A percentile compares a stretch with the other conserved stretches of the same genome.
Conservation (phyloP, 1,140 invertebrate genomes). For the Eubasilissa regina region DNA sequence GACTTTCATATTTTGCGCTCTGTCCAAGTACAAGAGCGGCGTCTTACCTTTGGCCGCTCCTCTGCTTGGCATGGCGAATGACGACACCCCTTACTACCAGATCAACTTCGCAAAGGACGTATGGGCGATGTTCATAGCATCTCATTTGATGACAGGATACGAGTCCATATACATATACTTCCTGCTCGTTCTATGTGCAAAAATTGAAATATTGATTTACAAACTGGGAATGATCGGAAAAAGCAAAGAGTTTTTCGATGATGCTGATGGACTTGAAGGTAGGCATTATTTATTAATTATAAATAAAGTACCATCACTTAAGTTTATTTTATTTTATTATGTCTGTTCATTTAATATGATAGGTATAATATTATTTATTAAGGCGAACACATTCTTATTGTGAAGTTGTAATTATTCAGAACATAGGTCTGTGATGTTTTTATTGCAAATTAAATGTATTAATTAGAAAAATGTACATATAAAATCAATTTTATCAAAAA, state of each 20-base stretch:
- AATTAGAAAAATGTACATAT: no score
- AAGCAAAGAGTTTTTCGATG: conserved; percentile 10
- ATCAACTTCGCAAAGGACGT: conserved; percentile 12
- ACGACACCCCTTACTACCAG: conserved; percentile 17
- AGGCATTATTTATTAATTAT: no score
- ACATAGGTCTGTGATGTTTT: no score
- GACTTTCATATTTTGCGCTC: conserved; percentile 13
- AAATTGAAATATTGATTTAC: conserved; percentile 37
- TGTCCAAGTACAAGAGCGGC: background rate
- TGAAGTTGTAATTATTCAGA: no score
- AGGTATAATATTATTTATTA: no score
- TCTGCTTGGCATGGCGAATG: background rate
- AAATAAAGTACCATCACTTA: background rate
- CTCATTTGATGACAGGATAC: conserved; percentile 17
- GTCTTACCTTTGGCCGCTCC: conserved; percentile 25
- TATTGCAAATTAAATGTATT: no score
- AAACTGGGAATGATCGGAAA: conserved; percentile 23
- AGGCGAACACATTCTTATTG: no score
- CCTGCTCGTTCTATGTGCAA: conserved; percentile 39
- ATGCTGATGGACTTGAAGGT: background rate
- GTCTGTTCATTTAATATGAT: no score
- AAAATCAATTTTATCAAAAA: no score
- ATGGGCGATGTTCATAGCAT: background rate
- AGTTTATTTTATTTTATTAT: background rate
- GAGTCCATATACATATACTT: conserved; percentile 39